Evolutionary conservation across 2,113 vertebrate genomes (phyloP).

Genomic region (Tychaedon coryphoeus): DNA sequence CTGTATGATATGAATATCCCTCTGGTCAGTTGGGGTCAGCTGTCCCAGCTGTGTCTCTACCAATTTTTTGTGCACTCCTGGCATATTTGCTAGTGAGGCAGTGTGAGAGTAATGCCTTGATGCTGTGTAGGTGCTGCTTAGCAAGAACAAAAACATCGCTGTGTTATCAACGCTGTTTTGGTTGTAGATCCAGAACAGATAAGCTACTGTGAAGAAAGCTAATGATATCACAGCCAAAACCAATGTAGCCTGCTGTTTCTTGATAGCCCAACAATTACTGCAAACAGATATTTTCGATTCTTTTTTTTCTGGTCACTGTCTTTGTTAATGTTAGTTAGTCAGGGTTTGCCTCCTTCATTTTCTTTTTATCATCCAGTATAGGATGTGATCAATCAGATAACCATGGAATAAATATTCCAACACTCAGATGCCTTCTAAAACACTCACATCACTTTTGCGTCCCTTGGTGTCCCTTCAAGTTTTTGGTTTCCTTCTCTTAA

Average conservation of each 20-base stretch:
- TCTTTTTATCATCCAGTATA: background rate
- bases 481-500: background rate
- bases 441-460: background rate
- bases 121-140: background rate
- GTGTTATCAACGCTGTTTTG: background rate
- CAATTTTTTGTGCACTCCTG: background rate
- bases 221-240: background rate
- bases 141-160: background rate
- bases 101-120: background rate
- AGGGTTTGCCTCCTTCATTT: background rate
- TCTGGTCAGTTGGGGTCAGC: background rate
- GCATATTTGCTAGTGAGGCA: background rate
- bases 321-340: background rate
- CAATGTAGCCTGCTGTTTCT: background rate
- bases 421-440: background rate
- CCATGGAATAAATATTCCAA: background rate
- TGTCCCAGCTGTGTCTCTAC: background rate
- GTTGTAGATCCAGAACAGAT: background rate
- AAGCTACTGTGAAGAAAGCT: background rate
- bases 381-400: background rate
- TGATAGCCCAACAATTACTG: background rate
- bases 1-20: background rate
- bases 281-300: background rate
- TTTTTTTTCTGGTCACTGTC: background rate
- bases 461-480: background rate